Percentiles rank a stretch among this genome's conserved stretches.
Evolutionary conservation across 35 echinoderm and acorn worm species (phyloP).

Genomic region (Apostichopus californicus): DNA sequence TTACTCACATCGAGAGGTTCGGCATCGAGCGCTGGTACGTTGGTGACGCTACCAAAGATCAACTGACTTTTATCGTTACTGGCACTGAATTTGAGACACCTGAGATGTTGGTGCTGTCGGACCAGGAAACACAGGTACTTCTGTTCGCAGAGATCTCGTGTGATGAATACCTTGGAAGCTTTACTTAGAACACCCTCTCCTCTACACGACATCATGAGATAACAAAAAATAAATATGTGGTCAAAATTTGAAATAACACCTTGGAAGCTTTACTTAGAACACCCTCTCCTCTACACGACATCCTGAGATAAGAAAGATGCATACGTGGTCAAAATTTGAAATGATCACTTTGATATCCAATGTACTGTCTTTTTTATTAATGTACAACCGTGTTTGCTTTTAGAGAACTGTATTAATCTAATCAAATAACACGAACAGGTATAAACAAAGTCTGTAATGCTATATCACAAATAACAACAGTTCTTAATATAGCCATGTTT

Average conservation of each 20-base stretch:
- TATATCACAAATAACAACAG: too few relatives aligned
- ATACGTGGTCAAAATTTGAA: too few relatives aligned
- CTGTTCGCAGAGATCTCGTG: constrained; percentile 82
- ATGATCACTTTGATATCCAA: too few relatives aligned
- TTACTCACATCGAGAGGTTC: constrained; percentile 66
- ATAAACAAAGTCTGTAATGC: too few relatives aligned
- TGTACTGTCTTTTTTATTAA: not conserved
- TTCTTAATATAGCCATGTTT: too few relatives aligned
- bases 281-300: not conserved
- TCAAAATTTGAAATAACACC: constrained; percentile 11
- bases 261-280: constrained; percentile 77
- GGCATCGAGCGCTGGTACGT: constrained; percentile 74
- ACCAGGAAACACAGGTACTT: constrained; percentile 84
- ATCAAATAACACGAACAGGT: too few relatives aligned
- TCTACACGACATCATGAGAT: too few relatives aligned
- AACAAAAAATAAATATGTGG: not conserved
- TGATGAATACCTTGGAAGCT: constrained; percentile 83
- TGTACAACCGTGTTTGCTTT: not conserved
- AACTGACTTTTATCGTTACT: constrained; percentile 82
- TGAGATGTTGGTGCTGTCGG: constrained; percentile 64
- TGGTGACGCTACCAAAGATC: constrained; percentile 84
- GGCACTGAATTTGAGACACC: constrained; percentile 72
- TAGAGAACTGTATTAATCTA: too few relatives aligned
- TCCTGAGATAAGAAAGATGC: not conserved
- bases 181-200: constrained; percentile 75